These are phyloP conservation scores for Lepilemur septentrionalis DNA, from an alignment of 2,797 vertebrate genomes.

Conservation along the genomic window DNA sequence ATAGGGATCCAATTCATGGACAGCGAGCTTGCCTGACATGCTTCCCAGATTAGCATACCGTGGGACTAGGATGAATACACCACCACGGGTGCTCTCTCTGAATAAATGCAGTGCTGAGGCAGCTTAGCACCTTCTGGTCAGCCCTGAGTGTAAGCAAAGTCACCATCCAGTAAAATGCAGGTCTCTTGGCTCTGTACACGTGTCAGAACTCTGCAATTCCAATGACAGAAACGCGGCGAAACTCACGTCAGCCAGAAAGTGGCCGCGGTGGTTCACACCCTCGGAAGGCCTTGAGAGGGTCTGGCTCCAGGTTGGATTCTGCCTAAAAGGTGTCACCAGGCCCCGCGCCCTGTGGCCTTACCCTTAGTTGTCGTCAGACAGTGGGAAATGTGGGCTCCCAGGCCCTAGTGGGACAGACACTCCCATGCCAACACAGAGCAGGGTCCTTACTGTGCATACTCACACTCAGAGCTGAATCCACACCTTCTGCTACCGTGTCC, in stretches of 20 bases:
- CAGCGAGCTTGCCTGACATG: rapidly evolving
- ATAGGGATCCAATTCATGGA: neutral
- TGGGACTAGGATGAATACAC: neutral
- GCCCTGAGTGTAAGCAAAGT: neutral
- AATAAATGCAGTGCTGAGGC: too few species aligned
- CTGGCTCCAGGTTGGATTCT: neutral
- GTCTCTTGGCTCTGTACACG: rapidly evolving
- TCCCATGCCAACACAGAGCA: neutral
- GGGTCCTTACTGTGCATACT: neutral
- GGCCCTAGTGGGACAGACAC: neutral
- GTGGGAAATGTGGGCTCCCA: neutral
- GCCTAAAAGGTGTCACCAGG: neutral
- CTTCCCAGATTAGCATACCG: neutral
- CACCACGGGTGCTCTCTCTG: too few species aligned
- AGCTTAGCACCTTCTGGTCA: neutral
- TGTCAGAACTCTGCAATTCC: neutral
- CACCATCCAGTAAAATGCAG: neutral
- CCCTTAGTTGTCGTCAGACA: neutral
- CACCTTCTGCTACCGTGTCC: neutral
- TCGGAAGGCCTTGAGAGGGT: neutral
- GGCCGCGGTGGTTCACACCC: rapidly evolving
- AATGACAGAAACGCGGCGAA: rapidly evolving
- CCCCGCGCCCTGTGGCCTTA: rapidly evolving
- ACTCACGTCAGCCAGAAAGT: rapidly evolving
- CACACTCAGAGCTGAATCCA: rapidly evolving